phyloP scores from a whole-genome alignment of 1,140 invertebrate species.

The Coenobita brevimanus region DNA sequence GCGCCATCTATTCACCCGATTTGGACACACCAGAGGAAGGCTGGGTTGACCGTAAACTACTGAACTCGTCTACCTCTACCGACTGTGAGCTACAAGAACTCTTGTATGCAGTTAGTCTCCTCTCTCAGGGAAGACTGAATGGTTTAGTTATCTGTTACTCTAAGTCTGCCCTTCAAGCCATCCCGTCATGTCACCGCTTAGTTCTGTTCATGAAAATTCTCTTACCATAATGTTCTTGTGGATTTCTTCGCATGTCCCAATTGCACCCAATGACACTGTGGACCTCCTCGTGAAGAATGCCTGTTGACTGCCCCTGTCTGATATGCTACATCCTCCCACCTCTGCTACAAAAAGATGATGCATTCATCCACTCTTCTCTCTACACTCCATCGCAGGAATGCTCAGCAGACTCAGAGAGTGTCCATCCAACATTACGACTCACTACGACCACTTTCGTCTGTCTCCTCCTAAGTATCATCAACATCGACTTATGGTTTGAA shows the following conservation, averaged over 20 bases:
- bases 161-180: no score
- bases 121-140: slow-evolving; percentile 19
- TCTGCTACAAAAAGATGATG: no score
- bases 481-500: no score
- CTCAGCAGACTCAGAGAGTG: not conserved
- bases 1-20: no score
- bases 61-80: slow-evolving; percentile 26
- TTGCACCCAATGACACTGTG: slow-evolving; percentile 7
- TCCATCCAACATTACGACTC: slow-evolving; percentile 6
- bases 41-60: slow-evolving; percentile 7
- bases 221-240: no score
- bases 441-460: no score
- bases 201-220: no score
- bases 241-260: no score
- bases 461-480: no score
- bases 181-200: not conserved
- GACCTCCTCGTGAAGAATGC: not conserved
- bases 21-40: slow-evolving; percentile 3
- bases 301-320: no score
- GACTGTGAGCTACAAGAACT: slow-evolving; percentile 24
- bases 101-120: slow-evolving; percentile 21
- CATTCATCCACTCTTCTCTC: not conserved
- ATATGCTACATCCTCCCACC: no score
- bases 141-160: slow-evolving; percentile 41
- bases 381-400: not conserved